phyloP scores from a whole-genome alignment of 2,888 invertebrate genomes.

The Isoperla grammatica region DNA sequence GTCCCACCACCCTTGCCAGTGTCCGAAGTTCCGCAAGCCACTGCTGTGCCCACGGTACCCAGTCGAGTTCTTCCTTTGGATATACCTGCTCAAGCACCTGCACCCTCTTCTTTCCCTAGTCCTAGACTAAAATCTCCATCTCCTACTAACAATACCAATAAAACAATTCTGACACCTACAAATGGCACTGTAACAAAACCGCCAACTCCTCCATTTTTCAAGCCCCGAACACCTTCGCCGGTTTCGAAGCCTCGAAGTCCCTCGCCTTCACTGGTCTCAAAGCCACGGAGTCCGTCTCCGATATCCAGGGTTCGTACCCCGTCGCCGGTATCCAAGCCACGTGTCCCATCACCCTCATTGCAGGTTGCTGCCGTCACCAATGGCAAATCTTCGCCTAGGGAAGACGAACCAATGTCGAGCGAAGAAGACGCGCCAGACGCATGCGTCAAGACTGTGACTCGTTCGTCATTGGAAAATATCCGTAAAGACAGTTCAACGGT shows the following conservation, averaged over 20 bases:
- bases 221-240: not conserved
- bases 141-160: conserved; percentile 8
- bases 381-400: conserved; percentile 14
- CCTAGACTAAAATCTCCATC: conserved; percentile 22
- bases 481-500: conserved; percentile 61
- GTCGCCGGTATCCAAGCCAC: not conserved
- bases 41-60: not conserved
- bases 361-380: conserved; percentile 13
- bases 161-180: not conserved
- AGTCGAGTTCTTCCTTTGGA: not conserved
- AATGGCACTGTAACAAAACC: not conserved
- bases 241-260: not conserved
- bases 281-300: not conserved
- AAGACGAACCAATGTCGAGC: conserved; percentile 11
- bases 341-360: not conserved
- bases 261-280: not conserved
- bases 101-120: not conserved
- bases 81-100: not conserved
- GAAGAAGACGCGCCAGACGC: conserved; percentile 19
- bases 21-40: not conserved
- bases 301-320: not conserved
- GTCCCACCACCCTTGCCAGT: not conserved
- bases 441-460: conserved; percentile 46
- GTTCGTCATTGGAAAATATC: conserved; percentile 60
- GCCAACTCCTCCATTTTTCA: not conserved